Conservation (phyloP, 2,797 vertebrate species). For the Falco concolor region DNA sequence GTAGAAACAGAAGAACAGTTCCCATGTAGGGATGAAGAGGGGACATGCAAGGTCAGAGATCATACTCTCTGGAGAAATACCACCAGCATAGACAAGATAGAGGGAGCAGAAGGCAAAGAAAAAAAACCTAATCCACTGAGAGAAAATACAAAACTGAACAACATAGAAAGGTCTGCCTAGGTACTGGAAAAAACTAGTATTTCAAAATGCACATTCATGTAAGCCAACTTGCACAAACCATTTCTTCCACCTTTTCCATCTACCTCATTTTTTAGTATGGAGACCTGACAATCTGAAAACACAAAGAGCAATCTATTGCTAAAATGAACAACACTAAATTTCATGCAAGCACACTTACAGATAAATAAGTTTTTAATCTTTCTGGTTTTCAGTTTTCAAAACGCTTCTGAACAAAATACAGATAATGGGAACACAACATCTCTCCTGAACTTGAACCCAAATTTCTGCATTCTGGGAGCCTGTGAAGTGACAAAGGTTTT, state of each 20-base stretch:
- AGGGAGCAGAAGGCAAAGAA: background rate
- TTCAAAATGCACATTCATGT: background rate
- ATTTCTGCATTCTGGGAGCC: background rate
- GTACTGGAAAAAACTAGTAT: background rate
- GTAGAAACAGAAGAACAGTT: background rate
- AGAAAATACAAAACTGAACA: background rate
- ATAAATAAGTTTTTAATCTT: background rate
- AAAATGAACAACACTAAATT: background rate
- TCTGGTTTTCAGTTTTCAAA: background rate
- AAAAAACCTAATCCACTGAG: background rate
- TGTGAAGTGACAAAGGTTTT: background rate
- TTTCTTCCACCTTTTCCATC: background rate
- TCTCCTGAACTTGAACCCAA: fast-evolving
- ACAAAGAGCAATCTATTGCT: background rate
- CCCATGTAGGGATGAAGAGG: background rate
- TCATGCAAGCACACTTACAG: background rate
- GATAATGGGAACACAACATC: background rate
- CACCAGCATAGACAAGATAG: background rate
- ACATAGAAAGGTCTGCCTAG: background rate
- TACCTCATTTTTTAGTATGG: background rate
- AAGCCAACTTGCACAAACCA: background rate
- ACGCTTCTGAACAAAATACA: background rate
- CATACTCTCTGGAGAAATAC: background rate
- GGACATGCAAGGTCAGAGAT: background rate
- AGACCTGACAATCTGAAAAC: background rate